phyloP scores from a whole-genome alignment of 2,797 vertebrate genomes.

The Eulemur mongoz region DNA sequence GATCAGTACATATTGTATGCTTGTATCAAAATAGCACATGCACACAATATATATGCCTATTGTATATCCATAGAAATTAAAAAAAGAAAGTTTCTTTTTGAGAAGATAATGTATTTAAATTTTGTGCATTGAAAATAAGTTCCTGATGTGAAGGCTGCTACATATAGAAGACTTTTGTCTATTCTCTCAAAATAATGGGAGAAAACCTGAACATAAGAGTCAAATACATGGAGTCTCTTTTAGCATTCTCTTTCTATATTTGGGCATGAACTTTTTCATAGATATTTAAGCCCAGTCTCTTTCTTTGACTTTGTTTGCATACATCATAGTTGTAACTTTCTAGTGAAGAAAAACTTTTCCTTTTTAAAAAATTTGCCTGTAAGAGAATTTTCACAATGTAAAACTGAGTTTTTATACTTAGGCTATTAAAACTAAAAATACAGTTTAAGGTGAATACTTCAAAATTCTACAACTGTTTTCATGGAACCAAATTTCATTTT shows the following conservation, averaged over 20 bases:
- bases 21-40: not conserved
- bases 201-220: not conserved
- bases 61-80: not conserved
- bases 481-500: not conserved
- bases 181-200: slow-evolving; percentile 29
- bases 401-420: not conserved
- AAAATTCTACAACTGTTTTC: not conserved
- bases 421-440: not conserved
- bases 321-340: not conserved
- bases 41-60: not conserved
- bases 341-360: not conserved
- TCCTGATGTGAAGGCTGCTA: not conserved
- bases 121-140: slow-evolving; percentile 10
- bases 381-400: not conserved
- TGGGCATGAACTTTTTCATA: slow-evolving; percentile 25
- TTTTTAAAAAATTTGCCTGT: not conserved
- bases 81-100: not conserved
- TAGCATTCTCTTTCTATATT: slow-evolving; percentile 51
- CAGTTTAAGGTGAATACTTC: not conserved
- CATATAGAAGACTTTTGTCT: slow-evolving; percentile 23
- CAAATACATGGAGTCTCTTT: slow-evolving; percentile 4
- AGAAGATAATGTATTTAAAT: slow-evolving; percentile 9
- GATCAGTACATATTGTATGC: not conserved
- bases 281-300: not conserved
- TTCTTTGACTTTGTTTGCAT: slow-evolving; percentile 11